Evolutionary conservation across 2,113 vertebrate genomes (phyloP), one percentile per base, ranked within the genome.

Genomic region (Xenus cinereus): DNA sequence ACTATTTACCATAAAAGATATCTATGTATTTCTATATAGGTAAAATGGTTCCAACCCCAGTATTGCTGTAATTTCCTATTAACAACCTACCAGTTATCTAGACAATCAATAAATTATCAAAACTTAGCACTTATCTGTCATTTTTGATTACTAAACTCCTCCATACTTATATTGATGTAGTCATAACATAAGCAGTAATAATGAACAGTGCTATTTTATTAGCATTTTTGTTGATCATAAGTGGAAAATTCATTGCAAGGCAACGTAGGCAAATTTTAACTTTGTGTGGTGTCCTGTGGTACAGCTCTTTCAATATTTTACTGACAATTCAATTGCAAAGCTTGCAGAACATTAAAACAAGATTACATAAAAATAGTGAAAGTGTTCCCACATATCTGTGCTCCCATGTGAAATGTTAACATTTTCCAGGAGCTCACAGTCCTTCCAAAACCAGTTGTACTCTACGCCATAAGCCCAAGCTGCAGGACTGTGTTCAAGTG

Each of bases 401-500:
- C 19, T 73, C 45, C 20, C 43, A 18, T 8, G 21, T 26, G 54
- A 73, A 86, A 64, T 0, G 0, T 2, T 10, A 12, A 16, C 5
- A 7, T 46, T 81, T 73, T 37, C 41, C 64, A 68, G 77, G 32
- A 30, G 10, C 12, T 50, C 27, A 24, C 43, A 11, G 27, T 43
- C 48, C 28, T 72, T 45, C 41, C 59, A 22, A 19, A 68, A 32
- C 28, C 7, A 14, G 3, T 4, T 27, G 35, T 28, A 3, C 24
- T 11, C 32, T 28, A 14, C 9, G 10, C 27, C 1, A 0, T 6
- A 28, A 28, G 8, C 7, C 21, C 15, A 26, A 50, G 19, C 35
- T 18, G 30, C 56, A 39, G n/a, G 37, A 23, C 6, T 2, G 1
- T 2, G 14, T 10, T 45, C 0, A 2, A 56, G 54, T 0, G 0